Evolutionary conservation across 2,113 vertebrate species (phyloP).

Genomic region (Ophiodon elongatus): DNA sequence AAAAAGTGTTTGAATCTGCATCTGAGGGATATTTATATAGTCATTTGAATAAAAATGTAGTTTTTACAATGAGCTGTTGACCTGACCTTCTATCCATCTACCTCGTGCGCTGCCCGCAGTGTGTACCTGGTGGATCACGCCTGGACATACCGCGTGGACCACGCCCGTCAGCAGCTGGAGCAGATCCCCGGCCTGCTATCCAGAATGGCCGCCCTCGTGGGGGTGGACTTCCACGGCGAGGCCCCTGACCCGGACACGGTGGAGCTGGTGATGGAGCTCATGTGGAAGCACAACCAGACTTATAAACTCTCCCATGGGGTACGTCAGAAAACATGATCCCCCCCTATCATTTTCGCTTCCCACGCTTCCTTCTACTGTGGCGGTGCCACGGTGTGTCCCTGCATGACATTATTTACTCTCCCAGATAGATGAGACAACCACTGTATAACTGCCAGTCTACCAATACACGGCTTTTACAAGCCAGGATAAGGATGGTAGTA

Average conservation of each 20-base stretch:
- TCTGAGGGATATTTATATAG: not conserved
- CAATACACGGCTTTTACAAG: too few species aligned
- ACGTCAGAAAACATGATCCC: constrained; percentile 29
- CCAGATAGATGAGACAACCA: not conserved
- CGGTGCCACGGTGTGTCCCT: not conserved
- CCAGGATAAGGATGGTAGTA: too few species aligned
- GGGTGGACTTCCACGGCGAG: constrained; percentile 90
- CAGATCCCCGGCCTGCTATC: constrained; percentile 89
- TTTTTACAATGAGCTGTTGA: not conserved
- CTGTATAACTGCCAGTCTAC: not conserved
- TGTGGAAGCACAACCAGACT: constrained; percentile 99
- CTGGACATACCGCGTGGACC: constrained; percentile 90
- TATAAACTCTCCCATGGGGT: constrained; percentile 94
- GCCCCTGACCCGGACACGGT: constrained; percentile 83
- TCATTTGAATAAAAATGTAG: not conserved
- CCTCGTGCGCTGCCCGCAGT: constrained; percentile 71
- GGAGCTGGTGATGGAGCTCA: constrained; percentile 88
- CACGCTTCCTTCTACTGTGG: not conserved
- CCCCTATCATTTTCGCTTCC: not conserved
- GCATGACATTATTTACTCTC: not conserved
- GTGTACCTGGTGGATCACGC: constrained; percentile 95
- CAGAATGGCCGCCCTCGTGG: constrained; percentile 93
- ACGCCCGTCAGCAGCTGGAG: constrained; percentile 88
- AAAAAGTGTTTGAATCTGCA: too few species aligned
- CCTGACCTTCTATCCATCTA: not conserved